A percentile compares a stretch with the other conserved stretches of the same genome.
Evolutionary conservation across 2,888 invertebrate genomes (phyloP).

Genomic region (Bedellia somnulentella): DNA sequence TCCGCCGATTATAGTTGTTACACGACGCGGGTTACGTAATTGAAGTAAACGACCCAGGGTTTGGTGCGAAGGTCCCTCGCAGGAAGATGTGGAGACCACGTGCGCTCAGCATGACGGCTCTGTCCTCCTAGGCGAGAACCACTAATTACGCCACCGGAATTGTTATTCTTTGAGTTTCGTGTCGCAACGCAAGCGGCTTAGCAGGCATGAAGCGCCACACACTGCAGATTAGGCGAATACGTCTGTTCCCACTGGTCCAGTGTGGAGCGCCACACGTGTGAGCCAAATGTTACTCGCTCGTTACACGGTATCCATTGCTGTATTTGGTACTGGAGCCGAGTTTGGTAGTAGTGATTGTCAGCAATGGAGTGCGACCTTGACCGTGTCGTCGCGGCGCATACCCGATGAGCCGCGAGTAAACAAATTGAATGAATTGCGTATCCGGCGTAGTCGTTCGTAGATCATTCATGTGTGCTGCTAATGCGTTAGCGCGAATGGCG

Average conservation of each 20-base stretch:
- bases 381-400: slow-evolving; percentile 28
- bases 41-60: slow-evolving; percentile 56
- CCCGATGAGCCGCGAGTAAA: slow-evolving; percentile 34
- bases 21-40: slow-evolving; percentile 53
- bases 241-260: too few species aligned
- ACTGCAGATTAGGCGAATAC: too few species aligned
- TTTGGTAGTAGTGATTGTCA: slow-evolving; percentile 22
- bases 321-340: slow-evolving; percentile 3
- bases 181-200: too few species aligned
- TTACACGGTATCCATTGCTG: background rate
- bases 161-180: too few species aligned
- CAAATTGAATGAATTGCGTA: slow-evolving; percentile 58
- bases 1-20: slow-evolving; percentile 54
- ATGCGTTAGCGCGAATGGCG: slow-evolving; percentile 15
- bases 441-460: slow-evolving; percentile 29
- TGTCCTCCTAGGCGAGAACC: too few species aligned
- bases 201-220: too few species aligned
- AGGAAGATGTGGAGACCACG: slow-evolving; percentile 5
- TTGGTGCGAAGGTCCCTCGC: slow-evolving; percentile 27
- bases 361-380: slow-evolving; percentile 50
- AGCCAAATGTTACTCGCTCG: too few species aligned
- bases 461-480: slow-evolving; percentile 54
- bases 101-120: slow-evolving; percentile 6
- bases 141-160: too few species aligned
- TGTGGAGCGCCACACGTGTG: too few species aligned